These are phyloP conservation scores for Popillia japonica DNA, from an alignment of 1,140 invertebrate species.

Conservation along the genomic window DNA sequence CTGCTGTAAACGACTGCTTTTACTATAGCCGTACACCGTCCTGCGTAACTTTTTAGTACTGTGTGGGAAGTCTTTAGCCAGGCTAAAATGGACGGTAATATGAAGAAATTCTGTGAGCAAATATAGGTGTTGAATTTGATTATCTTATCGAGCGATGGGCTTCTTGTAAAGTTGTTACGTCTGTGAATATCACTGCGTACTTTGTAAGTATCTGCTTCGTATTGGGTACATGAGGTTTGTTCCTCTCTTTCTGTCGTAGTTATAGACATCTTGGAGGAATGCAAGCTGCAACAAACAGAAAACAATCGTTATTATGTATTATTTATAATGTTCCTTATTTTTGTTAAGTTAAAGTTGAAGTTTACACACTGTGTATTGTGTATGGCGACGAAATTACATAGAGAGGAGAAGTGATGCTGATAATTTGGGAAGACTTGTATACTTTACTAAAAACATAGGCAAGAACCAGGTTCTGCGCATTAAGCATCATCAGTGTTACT, in stretches of 20 bases:
- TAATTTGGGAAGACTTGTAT: no score
- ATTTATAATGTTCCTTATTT: no score
- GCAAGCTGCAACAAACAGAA: not conserved
- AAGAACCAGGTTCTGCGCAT: no score
- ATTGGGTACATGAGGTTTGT: not conserved
- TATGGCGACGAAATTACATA: no score
- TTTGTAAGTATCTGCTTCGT: not conserved
- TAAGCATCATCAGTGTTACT: no score
- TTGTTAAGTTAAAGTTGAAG: not conserved
- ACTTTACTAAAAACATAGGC: no score
- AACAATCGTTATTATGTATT: not conserved
- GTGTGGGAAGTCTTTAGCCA: constrained; percentile 53
- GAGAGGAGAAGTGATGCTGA: no score
- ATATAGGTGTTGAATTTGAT: constrained; percentile 55
- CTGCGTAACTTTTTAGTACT: constrained; percentile 47
- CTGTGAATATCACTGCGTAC: not conserved
- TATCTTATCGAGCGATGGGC: constrained; percentile 54
- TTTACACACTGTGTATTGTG: not conserved
- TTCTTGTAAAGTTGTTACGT: constrained; percentile 22
- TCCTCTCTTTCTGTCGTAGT: constrained; percentile 1
- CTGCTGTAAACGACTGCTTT: constrained; percentile 47
- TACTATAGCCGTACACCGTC: constrained; percentile 51
- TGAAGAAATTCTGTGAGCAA: constrained; percentile 54
- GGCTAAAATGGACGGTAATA: constrained; percentile 53
- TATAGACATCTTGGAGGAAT: not conserved